A percentile compares a stretch with the other conserved stretches of the same genome.
These are phyloP conservation scores for Eriosoma lanigerum DNA, from an alignment of 1,140 invertebrate genomes.

Conservation along the genomic window DNA sequence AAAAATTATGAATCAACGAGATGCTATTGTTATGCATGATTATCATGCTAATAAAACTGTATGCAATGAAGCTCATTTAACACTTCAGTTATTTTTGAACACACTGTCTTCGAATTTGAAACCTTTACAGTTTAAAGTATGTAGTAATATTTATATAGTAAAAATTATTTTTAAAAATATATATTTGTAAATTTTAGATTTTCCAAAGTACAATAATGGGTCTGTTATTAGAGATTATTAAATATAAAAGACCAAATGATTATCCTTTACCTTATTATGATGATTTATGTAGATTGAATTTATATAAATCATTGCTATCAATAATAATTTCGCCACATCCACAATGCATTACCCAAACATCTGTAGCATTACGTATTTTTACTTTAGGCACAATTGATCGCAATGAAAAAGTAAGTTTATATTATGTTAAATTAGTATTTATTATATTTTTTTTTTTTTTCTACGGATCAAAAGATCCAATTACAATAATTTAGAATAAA, in stretches of 20 bases:
- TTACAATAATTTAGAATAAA: too few relatives aligned
- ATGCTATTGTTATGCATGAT: conserved; percentile 45
- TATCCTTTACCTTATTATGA: conserved; percentile 36
- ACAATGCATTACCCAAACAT: conserved; percentile 24
- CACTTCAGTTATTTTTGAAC: conserved; percentile 16
- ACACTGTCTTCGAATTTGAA: conserved; percentile 35
- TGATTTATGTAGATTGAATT: conserved; percentile 25
- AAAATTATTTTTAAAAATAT: not conserved
- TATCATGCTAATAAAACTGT: conserved; percentile 34
- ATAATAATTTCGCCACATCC: conserved; percentile 30
- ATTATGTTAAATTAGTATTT: too few relatives aligned
- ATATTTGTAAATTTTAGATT: conserved; percentile 7
- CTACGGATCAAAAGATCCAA: too few relatives aligned
- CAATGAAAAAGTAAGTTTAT: conserved; percentile 37
- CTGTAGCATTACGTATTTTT: conserved; percentile 28
- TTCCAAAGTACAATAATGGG: conserved; percentile 40
- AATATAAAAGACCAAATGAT: conserved; percentile 30
- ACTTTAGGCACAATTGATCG: conserved; percentile 21
- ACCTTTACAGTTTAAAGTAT: conserved; percentile 30
- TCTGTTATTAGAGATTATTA: conserved; percentile 29
- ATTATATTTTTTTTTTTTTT: too few relatives aligned
- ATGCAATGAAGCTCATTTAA: conserved; percentile 44
- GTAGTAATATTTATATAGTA: not conserved
- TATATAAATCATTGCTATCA: conserved; percentile 34
- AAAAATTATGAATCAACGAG: conserved; percentile 33